Conservation (phyloP, 2,113 vertebrate genomes). For the Heteronetta atricapilla region DNA sequence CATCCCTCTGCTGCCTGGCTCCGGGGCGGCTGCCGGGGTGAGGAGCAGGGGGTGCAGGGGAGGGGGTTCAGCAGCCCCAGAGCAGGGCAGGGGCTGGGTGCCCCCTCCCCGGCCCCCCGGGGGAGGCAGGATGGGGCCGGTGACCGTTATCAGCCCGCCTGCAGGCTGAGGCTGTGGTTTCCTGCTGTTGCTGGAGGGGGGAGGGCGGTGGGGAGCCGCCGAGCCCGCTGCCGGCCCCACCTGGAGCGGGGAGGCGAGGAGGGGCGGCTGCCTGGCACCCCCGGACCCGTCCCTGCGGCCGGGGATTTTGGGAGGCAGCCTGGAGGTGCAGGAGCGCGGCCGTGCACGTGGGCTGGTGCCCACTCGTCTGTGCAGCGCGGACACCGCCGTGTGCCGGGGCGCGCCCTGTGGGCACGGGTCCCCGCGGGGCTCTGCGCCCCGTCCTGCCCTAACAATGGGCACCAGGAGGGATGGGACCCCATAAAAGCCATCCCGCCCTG, state of each 20-base stretch:
- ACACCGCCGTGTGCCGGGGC: too few species aligned
- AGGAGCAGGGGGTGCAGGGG: neutral
- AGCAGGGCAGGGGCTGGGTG: neutral
- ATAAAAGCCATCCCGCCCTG: accelerated
- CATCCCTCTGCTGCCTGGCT: neutral
- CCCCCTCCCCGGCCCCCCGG: neutral
- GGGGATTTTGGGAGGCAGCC: neutral
- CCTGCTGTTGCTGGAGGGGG: neutral
- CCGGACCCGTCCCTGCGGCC: accelerated
- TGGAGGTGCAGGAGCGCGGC: accelerated
- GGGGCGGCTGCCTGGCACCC: neutral
- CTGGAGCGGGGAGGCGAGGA: neutral
- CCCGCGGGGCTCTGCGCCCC: neutral
- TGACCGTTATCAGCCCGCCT: slow-evolving; percentile 49
- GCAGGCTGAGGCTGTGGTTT: slow-evolving; percentile 53
- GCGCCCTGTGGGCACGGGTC: neutral
- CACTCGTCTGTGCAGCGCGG: neutral
- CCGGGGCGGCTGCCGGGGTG: neutral
- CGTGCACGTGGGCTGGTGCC: neutral
- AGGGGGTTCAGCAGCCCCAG: neutral
- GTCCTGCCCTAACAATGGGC: too few species aligned
- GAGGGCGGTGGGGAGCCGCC: neutral
- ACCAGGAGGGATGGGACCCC: accelerated
- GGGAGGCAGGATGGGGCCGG: slow-evolving; percentile 48
- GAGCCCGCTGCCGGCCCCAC: neutral